A percentile compares a stretch with the other conserved stretches of the same genome.
These are phyloP conservation scores for Ataeniobius toweri DNA, from an alignment of 2,797 vertebrate species.

Conservation along the genomic window DNA sequence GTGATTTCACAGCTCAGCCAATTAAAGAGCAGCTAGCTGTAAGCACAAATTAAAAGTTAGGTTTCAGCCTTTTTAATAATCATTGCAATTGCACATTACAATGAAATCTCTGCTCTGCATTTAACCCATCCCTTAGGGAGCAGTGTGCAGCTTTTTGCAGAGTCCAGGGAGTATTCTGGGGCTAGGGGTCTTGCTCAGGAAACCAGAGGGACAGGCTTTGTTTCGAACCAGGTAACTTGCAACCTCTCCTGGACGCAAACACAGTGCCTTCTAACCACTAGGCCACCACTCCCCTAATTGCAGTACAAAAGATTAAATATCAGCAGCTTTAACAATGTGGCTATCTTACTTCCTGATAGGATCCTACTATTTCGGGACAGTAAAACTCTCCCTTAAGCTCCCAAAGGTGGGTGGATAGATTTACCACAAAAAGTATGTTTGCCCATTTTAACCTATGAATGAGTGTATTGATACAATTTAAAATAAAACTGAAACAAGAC, in stretches of 20 bases:
- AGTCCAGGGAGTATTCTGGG: no score
- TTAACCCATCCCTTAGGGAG: no score
- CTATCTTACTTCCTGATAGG: background rate
- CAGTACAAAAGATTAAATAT: background rate
- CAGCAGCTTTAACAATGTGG: background rate
- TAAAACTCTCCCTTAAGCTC: background rate
- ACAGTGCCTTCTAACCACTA: no score
- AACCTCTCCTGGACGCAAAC: no score
- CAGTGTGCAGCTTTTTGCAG: no score
- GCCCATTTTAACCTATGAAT: background rate
- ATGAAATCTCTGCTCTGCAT: no score
- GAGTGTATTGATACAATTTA: background rate
- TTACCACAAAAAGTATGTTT: background rate
- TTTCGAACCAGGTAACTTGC: no score
- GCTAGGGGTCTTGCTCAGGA: no score
- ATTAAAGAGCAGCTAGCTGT: slow-evolving; percentile 49
- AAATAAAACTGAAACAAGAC: background rate
- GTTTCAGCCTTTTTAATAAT: background rate
- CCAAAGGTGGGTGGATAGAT: background rate
- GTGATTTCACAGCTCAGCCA: slow-evolving; percentile 35
- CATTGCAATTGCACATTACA: no score
- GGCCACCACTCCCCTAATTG: no score
- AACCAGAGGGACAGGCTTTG: no score
- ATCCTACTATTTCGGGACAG: background rate
- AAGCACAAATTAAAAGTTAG: slow-evolving; percentile 2